Conservation (phyloP, 2,888 invertebrate genomes). For the Hirtodrosophila duncani region DNA sequence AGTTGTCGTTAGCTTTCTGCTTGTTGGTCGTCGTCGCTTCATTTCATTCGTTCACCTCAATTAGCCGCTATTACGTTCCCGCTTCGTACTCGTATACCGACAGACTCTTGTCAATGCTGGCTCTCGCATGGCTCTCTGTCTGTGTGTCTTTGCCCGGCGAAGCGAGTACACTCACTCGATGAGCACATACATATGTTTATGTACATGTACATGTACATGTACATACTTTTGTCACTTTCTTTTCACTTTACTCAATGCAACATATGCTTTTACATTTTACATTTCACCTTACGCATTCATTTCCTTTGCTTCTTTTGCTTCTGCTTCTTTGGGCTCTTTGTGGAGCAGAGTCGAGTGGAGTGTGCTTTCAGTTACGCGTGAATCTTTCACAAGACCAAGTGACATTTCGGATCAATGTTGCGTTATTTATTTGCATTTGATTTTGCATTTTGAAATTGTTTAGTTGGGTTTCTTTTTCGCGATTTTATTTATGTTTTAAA, state of each 20-base stretch:
- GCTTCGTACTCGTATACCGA: no score
- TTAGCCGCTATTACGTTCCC: no score
- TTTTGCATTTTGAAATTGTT: slow-evolving; percentile 29
- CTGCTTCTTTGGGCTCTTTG: neutral
- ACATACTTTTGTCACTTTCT: slow-evolving; percentile 58
- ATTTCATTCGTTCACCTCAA: no score
- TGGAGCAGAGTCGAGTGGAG: no score
- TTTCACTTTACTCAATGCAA: slow-evolving; percentile 46
- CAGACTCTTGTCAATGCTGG: no score
- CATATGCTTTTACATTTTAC: slow-evolving; percentile 39
- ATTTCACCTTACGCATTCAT: slow-evolving; percentile 29
- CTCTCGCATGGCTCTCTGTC: no score
- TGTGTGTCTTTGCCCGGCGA: no score
- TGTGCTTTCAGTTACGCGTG: slow-evolving; percentile 69
- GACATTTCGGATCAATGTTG: slow-evolving; percentile 37
- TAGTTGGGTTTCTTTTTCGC: slow-evolving; percentile 1
- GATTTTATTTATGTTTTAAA: neutral
- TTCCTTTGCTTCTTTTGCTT: slow-evolving; percentile 11
- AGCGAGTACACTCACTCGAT: no score
- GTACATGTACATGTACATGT: no score
- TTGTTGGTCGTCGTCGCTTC: no score
- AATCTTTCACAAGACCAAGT: slow-evolving; percentile 74
- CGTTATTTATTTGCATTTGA: slow-evolving; percentile 20
- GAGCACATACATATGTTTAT: no score
- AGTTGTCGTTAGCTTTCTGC: no score